Evolutionary conservation across 2,113 vertebrate genomes (phyloP), one percentile per base, ranked within the genome.

Genomic region (Cryptotis parvus): DNA sequence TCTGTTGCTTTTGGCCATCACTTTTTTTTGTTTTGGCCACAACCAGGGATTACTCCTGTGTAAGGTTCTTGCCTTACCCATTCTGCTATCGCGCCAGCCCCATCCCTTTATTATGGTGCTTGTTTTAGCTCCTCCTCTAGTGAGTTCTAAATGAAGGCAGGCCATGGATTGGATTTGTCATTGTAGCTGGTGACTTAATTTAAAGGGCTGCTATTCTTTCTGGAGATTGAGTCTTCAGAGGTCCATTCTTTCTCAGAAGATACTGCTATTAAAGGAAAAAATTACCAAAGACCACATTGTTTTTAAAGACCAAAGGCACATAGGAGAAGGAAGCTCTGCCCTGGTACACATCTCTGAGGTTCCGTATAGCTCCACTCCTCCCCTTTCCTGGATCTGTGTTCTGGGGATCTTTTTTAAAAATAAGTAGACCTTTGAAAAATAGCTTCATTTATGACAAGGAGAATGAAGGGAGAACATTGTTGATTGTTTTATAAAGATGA

Each of bases 341-440:
- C 8, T 2, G 66, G 27, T 49, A 49, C 45, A 49, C 45, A 2
- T 14, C 5, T 49, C 45, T 49, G n/a, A n/a, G n/a, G n/a, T n/a
- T 49, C 45, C 45, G 10, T 49, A n/a, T n/a, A 9, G 14, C 45
- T 49, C 45, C 45, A 49, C 45, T 14, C 14, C 45, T 14, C 45
- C 45, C 45, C 45, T 43, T 11, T 74, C 68, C 35, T 78, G n/a
- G 20, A 39, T 91, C 22, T 2, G 0, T 75, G 14, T 55, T 69
- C 29, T 49, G 45, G 45, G 45, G 45, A 55, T 78, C 39, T 20
- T 87, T 58, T 82, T 58, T 74, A 58, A 81, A n/a, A 61, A 49
- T 90, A 74, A 26, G 68, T 41, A 86, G 41, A 55, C 27, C 75
- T 94, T 78, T 70, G 52, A 74, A 92, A 90, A 29, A 61, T 86